Evolutionary conservation across 2,113 vertebrate genomes (phyloP).

Genomic region (Tor tambroides): DNA sequence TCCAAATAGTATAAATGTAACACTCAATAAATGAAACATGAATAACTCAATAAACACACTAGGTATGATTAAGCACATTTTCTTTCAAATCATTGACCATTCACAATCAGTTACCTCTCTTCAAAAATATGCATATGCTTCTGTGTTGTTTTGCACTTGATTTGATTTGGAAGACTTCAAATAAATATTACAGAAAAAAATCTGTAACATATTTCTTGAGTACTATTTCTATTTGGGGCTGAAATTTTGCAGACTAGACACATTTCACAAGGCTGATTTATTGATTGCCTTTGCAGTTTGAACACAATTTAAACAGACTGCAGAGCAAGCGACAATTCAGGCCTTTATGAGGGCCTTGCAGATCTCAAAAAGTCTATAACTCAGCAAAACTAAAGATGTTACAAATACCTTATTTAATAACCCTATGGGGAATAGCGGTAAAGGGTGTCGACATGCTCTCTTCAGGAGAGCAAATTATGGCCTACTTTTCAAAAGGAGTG

Average conservation of each 20-base stretch:
- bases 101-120: background rate
- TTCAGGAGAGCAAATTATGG: constrained; percentile 27
- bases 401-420: constrained; percentile 51
- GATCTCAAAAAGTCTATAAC: constrained; percentile 18
- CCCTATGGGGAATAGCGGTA: constrained; percentile 24
- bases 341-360: constrained; percentile 34
- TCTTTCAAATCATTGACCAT: background rate
- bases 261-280: constrained; percentile 49
- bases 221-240: constrained; percentile 30
- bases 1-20: background rate
- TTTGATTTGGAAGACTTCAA: background rate
- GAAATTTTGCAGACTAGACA: constrained; percentile 46
- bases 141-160: background rate
- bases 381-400: constrained; percentile 48
- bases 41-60: no score
- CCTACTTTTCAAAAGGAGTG: constrained; percentile 4
- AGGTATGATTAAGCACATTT: no score
- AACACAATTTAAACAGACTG: constrained; percentile 44
- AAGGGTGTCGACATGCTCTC: constrained; percentile 28
- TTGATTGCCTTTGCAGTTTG: constrained; percentile 53
- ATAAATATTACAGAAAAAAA: constrained; percentile 6
- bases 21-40: no score
- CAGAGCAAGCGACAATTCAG: constrained; percentile 35
- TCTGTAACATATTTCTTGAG: background rate
- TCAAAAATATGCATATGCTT: background rate